Base-by-base conservation (phyloP, 1,140 invertebrate genomes). In the Nylanderia fulva region DNA sequence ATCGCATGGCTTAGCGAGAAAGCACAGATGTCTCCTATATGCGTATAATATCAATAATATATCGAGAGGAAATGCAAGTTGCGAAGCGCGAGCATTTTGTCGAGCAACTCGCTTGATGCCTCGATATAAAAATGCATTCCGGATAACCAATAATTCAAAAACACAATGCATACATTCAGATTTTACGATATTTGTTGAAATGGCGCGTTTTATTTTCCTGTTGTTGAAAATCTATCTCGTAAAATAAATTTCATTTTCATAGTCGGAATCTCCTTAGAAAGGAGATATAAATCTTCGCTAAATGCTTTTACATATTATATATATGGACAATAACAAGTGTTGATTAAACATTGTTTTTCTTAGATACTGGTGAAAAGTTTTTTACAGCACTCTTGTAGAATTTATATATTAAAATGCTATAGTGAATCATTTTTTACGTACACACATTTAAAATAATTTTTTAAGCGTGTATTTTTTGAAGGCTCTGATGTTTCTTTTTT, bases 11-110 rank as follows among this genome's bases (percentile, higher is more conserved):
- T 4, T 1, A 39, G 27, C 36, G 66, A 27, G 60, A 61, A 66
- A 80, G 45, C 68, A 54, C 71, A 85, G 71, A 77, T 76, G 52
- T 66, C 4, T 60, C 56, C 48, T 29, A 13, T 29, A 13, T 45
- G 74, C 61, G 52, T 77, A n/a, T n/a, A 86, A 85, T 88, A 88
- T 85, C 82, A 80, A 85, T 88, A 87, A 87, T 52, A 87, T 52
- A 58, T 66, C 66, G 27, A 45, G 42, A 83, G 27, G 13, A 69
- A 84, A 60, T 13, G 11, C 39, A 66, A 48, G 27, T 24, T 66
- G 66, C 60, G 29, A 88, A 71, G 58, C 68, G 39, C 83, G 54
- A 72, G 54, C 79, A 72, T 80, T 88, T 80, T 80, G 72, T 52
- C 61, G 58, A 36, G 39, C 24, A 29, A 54, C 45, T 75, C 61